Evolutionary conservation across 2,797 vertebrate genomes (phyloP).

Genomic region (Avahi laniger): DNA sequence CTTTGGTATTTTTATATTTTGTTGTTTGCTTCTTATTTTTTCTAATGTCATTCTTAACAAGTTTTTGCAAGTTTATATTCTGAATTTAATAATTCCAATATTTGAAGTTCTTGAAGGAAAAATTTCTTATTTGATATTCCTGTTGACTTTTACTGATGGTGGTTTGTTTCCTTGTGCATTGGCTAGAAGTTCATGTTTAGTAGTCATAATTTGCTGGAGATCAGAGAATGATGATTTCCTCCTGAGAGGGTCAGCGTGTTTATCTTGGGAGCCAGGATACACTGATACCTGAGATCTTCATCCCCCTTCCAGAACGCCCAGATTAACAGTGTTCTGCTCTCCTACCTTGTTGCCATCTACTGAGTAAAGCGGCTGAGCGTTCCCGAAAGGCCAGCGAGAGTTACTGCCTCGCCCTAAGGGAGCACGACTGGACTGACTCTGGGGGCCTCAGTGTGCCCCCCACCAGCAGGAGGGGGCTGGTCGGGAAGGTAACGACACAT

Average conservation of each 20-base stretch:
- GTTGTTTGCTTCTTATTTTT: neutral
- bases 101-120: neutral
- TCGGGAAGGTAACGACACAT: neutral
- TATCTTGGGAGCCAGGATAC: neutral
- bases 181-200: neutral
- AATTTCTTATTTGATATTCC: neutral
- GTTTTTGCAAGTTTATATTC: neutral
- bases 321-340: neutral
- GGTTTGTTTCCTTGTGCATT: neutral
- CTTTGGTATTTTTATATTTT: neutral
- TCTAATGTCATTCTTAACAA: neutral
- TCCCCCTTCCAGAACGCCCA: neutral
- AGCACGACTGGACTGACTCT: accelerated
- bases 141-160: neutral
- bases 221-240: neutral
- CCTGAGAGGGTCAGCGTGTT: neutral
- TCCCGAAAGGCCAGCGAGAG: no score
- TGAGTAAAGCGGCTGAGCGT: neutral
- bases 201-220: neutral
- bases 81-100: neutral
- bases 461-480: neutral
- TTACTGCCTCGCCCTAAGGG: neutral
- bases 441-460: no score
- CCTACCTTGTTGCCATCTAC: neutral
- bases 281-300: neutral